These are phyloP conservation scores for Arge pagana DNA, from an alignment of 2,888 invertebrate species.

Conservation along the genomic window DNA sequence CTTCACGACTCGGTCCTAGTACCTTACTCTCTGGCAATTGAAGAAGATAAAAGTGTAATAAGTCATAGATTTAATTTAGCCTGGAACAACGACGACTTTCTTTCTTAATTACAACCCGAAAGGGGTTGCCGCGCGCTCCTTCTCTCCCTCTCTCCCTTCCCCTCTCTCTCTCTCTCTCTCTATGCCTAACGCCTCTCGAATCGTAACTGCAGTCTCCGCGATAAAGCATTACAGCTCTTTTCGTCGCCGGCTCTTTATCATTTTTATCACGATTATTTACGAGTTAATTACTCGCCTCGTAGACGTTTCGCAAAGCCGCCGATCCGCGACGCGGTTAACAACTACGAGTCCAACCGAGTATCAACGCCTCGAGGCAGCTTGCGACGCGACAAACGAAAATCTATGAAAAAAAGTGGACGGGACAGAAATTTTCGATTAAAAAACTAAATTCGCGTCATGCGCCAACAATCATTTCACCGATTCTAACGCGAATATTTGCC, in stretches of 20 bases:
- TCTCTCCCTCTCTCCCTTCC: slow-evolving; percentile 27
- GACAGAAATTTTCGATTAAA: too few relatives aligned
- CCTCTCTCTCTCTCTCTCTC: slow-evolving; percentile 23
- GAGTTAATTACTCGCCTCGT: slow-evolving; percentile 45
- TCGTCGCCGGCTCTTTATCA: slow-evolving; percentile 46
- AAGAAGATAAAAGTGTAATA: slow-evolving; percentile 57
- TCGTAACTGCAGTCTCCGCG: too few relatives aligned
- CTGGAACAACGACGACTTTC: slow-evolving; percentile 23
- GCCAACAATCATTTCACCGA: too few relatives aligned
- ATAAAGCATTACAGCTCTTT: slow-evolving; percentile 49
- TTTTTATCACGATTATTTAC: slow-evolving; percentile 57
- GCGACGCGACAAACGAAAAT: too few relatives aligned
- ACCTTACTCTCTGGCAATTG: slow-evolving; percentile 44
- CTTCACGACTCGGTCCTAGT: neutral
- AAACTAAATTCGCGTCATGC: too few relatives aligned
- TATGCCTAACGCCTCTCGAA: slow-evolving; percentile 6
- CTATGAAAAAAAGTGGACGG: too few relatives aligned
- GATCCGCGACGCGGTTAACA: too few relatives aligned
- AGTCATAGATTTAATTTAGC: slow-evolving; percentile 57
- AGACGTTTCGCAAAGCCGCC: too few relatives aligned
- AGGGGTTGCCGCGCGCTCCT: slow-evolving; percentile 30
- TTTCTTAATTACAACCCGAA: slow-evolving; percentile 15
- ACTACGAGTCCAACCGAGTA: too few relatives aligned
- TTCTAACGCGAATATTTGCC: too few relatives aligned
- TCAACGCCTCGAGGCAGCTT: too few relatives aligned